phyloP scores from a whole-genome alignment of 2,797 vertebrate genomes.

The Sebastes alutus region DNA sequence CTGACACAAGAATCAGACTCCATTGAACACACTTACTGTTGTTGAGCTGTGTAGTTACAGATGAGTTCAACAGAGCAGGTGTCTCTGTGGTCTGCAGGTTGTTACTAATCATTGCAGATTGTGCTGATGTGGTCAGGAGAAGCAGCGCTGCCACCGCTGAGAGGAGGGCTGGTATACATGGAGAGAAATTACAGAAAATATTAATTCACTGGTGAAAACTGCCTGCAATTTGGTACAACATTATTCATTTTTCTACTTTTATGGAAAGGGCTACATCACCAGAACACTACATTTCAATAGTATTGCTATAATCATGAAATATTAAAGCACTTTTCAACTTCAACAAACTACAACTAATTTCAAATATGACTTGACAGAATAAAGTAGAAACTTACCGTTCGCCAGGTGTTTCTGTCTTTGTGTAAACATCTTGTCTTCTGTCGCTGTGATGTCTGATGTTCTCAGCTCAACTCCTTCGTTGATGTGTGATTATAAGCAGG shows the following conservation, averaged over 20 bases:
- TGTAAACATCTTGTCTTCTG: constrained; percentile 54
- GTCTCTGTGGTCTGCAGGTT: constrained; percentile 14
- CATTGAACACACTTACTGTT: constrained; percentile 46
- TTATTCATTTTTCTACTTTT: neutral
- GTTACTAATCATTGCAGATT: neutral
- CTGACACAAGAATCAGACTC: neutral
- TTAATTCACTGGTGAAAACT: neutral
- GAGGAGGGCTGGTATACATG: constrained; percentile 34
- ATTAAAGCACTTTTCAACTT: neutral
- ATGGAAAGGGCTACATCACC: neutral
- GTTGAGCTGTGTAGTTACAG: neutral
- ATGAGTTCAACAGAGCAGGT: neutral
- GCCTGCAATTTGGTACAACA: no score
- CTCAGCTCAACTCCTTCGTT: neutral
- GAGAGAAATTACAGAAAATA: neutral
- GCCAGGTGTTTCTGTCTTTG: constrained; percentile 33
- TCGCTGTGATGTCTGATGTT: neutral
- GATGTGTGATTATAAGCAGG: neutral
- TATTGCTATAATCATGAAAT: neutral
- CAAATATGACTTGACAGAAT: neutral
- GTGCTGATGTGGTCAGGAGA: constrained; percentile 40
- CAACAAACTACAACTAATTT: neutral
- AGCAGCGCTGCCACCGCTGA: constrained; percentile 24
- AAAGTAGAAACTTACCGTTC: constrained; percentile 43
- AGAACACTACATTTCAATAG: neutral